Evolutionary conservation across 1,140 invertebrate species (phyloP).

Genomic region (Nomia melanderi): DNA sequence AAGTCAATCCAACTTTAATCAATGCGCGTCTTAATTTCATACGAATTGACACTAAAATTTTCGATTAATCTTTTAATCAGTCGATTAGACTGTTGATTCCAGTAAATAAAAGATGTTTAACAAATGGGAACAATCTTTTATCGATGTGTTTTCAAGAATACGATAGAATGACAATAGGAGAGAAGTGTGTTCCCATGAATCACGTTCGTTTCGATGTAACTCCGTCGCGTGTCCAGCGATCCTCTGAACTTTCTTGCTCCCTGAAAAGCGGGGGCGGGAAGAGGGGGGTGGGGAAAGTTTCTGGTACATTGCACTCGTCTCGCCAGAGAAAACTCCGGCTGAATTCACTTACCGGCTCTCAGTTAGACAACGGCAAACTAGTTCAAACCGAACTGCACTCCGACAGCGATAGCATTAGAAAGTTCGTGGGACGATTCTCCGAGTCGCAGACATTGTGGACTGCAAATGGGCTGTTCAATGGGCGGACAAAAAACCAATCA

Average conservation of each 20-base stretch:
- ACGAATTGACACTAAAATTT: too few relatives aligned
- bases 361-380: slow-evolving; percentile 36
- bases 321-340: slow-evolving; percentile 10
- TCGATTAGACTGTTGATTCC: too few relatives aligned
- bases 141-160: too few relatives aligned
- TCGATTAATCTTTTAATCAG: too few relatives aligned
- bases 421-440: slow-evolving; percentile 13
- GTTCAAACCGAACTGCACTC: slow-evolving; percentile 26
- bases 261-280: not conserved
- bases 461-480: not conserved
- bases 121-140: too few relatives aligned
- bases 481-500: not conserved
- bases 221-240: slow-evolving; percentile 24
- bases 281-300: not conserved
- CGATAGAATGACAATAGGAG: too few relatives aligned
- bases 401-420: slow-evolving; percentile 26
- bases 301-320: slow-evolving; percentile 18
- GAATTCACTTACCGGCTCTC: slow-evolving; percentile 20
- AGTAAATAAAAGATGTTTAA: too few relatives aligned
- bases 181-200: slow-evolving; percentile 11
- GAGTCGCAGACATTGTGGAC: not conserved
- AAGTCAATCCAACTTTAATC: too few relatives aligned
- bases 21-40: too few relatives aligned
- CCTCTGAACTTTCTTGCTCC: slow-evolving; percentile 3
- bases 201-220: not conserved